phyloP scores from a whole-genome alignment of 2,113 vertebrate species.

The Ptilorrhoa leucosticta region DNA sequence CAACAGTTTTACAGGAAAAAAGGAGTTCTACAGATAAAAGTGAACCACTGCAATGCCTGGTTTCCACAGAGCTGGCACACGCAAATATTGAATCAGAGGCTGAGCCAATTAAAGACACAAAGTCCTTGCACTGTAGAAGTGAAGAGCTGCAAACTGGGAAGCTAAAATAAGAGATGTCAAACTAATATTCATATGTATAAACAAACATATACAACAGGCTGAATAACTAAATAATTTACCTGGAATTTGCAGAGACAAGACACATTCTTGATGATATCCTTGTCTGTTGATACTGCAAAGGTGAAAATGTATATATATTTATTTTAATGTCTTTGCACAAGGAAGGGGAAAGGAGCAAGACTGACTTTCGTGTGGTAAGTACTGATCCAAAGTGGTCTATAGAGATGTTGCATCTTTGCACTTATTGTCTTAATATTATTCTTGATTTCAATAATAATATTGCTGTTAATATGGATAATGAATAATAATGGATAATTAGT shows the following conservation, averaged over 20 bases:
- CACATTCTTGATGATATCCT: not conserved
- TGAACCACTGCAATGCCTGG: slow-evolving; percentile 20
- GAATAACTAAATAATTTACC: slow-evolving; percentile 39
- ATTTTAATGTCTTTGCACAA: not conserved
- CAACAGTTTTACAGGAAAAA: not conserved
- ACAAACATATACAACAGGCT: not conserved
- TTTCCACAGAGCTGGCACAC: slow-evolving; percentile 8
- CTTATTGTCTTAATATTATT: not conserved
- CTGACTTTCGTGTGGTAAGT: not conserved
- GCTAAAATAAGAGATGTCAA: slow-evolving; percentile 47
- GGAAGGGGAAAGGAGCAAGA: not conserved
- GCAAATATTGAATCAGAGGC: slow-evolving; percentile 49
- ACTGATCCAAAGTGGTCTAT: not conserved
- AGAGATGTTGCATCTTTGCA: not conserved
- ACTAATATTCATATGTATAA: slow-evolving; percentile 27
- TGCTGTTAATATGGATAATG: not conserved
- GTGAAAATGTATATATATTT: not conserved
- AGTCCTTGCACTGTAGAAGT: not conserved
- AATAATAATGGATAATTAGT: not conserved
- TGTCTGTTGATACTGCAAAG: not conserved
- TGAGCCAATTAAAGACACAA: slow-evolving; percentile 56
- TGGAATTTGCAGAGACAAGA: not conserved
- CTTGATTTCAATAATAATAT: not conserved
- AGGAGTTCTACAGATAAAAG: slow-evolving; percentile 13
- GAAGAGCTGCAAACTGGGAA: slow-evolving; percentile 18